Conservation (phyloP, 2,797 vertebrate species). For the Sebastes baramenuke region DNA sequence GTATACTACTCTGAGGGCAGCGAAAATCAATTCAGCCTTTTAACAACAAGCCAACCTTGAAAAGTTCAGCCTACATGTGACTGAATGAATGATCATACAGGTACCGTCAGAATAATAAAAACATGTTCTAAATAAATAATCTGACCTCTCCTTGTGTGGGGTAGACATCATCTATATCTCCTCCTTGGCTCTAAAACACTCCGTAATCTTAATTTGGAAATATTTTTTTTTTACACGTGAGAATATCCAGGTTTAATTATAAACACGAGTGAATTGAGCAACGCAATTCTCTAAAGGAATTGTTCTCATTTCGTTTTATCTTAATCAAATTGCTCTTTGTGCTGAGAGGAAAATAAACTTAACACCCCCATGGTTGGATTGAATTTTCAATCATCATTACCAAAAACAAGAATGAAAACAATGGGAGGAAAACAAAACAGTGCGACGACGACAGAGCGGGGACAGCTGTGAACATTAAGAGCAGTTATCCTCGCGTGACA, state of each 20-base stretch:
- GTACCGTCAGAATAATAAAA: neutral
- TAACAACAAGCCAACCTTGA: neutral
- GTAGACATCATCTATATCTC: neutral
- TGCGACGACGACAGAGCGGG: neutral
- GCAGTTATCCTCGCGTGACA: neutral
- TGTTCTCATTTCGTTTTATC: constrained; percentile 7
- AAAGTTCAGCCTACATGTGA: neutral
- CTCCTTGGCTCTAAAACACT: neutral
- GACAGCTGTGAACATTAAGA: constrained; percentile 15
- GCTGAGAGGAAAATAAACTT: constrained; percentile 1
- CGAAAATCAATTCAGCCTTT: neutral
- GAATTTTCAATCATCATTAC: constrained; percentile 22
- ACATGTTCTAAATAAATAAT: neutral
- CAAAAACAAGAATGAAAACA: neutral
- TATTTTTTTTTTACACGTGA: neutral
- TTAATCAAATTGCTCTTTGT: neutral
- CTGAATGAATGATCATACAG: neutral
- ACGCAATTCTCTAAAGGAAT: neutral
- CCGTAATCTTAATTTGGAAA: neutral
- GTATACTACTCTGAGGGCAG: neutral
- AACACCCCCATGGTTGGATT: neutral
- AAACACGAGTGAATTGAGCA: neutral
- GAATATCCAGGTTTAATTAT: neutral
- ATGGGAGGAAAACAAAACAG: constrained; percentile 14
- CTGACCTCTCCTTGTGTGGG: neutral